Evolutionary conservation across 1,140 invertebrate genomes (phyloP), one percentile per base, ranked within the genome.

Genomic region (Monochamus saltuarius): DNA sequence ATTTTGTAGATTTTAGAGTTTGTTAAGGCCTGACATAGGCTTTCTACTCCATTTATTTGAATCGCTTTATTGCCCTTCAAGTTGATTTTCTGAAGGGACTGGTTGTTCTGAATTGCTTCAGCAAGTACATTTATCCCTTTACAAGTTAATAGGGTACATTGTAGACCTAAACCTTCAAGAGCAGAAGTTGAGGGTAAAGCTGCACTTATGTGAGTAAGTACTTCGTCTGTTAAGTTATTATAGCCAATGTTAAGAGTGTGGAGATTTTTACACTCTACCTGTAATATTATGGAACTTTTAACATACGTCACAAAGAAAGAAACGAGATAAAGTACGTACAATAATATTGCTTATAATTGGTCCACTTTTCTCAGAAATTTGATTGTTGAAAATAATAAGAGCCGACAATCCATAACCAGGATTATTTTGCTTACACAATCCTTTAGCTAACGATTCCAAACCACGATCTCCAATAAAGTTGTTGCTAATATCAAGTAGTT

Each of bases 51-150:
- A 47, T 55, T 16, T 8, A 65, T 50, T 62, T 73, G 70, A 59
- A 75, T 73, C 1, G 70, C 73, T 59, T 73, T 75, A 51, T 75
- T 75, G 13, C 73, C 73, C 59, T 71, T 72, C 17, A 75, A 50
- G 54, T 75, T 75, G 9, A 75, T 66, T 67, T 75, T 71, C 73
- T 74, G 59, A 54, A 75, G 45, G 11, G 72, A 69, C 36, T 22
- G 63, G 57, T 75, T 75, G 16, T 61, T 62, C 47, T 63, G 52
- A 14, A 73, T 65, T 19, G 66, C 66, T 55, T 65, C 52, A 7
- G 72, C 62, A 14, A 75, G 62, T 17, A 39, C 35, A 19, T 58
- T 17, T 19, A 70, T 69, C 11, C 73, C 73, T 43, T 65, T 66
- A 50, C 71, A 72, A 4, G 73, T 75, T 42, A 75, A 56, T 11